These are phyloP conservation scores for Digitonthophagus gazella DNA, from an alignment of 2,888 invertebrate genomes.

Conservation along the genomic window DNA sequence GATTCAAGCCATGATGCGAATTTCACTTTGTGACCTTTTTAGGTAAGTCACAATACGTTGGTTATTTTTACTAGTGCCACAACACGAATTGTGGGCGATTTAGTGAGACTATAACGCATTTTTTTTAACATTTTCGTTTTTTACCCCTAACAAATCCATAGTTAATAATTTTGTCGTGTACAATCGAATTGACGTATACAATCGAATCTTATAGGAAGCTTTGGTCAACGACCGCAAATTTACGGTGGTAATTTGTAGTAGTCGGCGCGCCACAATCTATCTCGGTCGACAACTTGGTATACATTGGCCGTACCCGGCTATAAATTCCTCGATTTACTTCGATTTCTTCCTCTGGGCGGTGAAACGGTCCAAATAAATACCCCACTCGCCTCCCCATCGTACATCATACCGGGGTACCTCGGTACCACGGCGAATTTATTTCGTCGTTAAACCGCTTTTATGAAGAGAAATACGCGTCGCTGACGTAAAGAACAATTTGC, in stretches of 20 bases:
- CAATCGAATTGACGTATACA: neutral
- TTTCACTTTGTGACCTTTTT: too few species aligned
- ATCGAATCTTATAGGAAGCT: neutral
- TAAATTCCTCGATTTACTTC: neutral
- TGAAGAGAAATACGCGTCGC: constrained; percentile 10
- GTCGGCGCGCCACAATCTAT: neutral
- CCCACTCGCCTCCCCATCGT: neutral
- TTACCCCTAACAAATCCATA: too few species aligned
- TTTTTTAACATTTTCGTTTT: too few species aligned
- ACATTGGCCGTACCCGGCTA: neutral
- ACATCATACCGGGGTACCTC: neutral
- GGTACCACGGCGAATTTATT: constrained; percentile 2
- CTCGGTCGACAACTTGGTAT: neutral
- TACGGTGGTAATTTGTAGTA: neutral
- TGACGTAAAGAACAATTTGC: constrained; percentile 13
- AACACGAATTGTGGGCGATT: too few species aligned
- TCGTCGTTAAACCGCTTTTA: constrained; percentile 8
- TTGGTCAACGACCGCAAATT: neutral
- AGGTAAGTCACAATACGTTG: too few species aligned
- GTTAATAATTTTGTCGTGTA: too few species aligned
- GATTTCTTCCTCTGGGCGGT: neutral
- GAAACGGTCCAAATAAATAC: neutral
- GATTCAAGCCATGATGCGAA: too few species aligned
- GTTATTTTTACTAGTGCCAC: too few species aligned
- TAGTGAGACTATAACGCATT: too few species aligned